A percentile compares a stretch with the other conserved stretches of the same genome.
phyloP scores from a whole-genome alignment of 53 echinoderm and acorn worm genomes.

The Astropecten irregularis region DNA sequence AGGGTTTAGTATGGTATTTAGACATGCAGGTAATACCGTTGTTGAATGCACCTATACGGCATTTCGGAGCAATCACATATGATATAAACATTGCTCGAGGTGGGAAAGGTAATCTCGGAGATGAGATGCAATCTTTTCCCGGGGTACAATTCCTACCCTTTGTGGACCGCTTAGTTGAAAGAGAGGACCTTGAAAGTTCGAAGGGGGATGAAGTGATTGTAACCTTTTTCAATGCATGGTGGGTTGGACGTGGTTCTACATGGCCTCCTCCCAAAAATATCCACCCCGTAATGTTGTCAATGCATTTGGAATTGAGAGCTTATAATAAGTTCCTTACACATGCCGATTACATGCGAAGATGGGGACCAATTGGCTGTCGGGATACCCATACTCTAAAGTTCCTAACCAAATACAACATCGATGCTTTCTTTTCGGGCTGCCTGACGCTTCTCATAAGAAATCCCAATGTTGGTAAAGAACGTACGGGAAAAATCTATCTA shows the following conservation, averaged over 20 bases:
- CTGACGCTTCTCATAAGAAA: not conserved
- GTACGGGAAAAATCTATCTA: not conserved
- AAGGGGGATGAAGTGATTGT: not conserved
- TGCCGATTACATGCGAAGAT: not conserved
- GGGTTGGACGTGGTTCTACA: not conserved
- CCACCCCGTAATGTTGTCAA: not conserved
- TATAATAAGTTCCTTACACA: too few relatives aligned
- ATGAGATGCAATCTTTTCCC: not conserved
- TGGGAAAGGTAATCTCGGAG: not conserved
- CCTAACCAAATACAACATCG: not conserved
- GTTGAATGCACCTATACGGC: too few relatives aligned
- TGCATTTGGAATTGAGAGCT: not conserved
- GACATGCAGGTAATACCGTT: too few relatives aligned
- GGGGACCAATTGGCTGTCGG: not conserved
- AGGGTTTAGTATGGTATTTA: not conserved
- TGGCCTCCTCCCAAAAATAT: conserved; percentile 10
- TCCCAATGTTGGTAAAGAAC: not conserved
- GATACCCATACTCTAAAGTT: not conserved
- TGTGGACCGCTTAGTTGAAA: not conserved
- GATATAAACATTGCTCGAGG: not conserved
- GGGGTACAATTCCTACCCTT: conserved; percentile 25
- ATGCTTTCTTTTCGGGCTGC: conserved; percentile 15
- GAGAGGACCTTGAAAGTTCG: not conserved
- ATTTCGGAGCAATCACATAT: not conserved
- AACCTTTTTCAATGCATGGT: conserved; percentile 18